Base-by-base conservation (phyloP, 2,888 invertebrate species). In the Callyntrura guangdongensis region DNA sequence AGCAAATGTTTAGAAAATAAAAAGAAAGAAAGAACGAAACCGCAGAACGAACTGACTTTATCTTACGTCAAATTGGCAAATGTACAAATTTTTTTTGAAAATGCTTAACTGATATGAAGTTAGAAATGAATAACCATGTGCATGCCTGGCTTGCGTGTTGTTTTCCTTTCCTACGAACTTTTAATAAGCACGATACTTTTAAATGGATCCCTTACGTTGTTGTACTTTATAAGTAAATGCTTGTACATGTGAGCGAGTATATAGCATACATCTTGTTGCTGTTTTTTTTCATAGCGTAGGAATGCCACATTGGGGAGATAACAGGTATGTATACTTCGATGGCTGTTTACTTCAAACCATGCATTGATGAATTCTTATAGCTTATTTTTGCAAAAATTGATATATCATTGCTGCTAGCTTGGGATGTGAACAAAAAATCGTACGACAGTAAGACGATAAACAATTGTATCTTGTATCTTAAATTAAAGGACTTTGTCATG, bases 11-110 rank as follows among this genome's bases (percentile, higher is more conserved):
- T 36, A 4, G 36, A 36, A 36, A 36, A 36, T 36, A 6, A 36
- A 36, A 36, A 36, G 36, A 36, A 36, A 6, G 3, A 2, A 4
- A 36, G 36, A 36, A 36, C 2, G 36, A 36, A 36, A 36, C 36
- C 2, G 79, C 79, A 25, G 53, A 36, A 59, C 67, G 36, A 56
- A 17, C 8, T 69, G 53, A 17, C 69, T 84, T 36, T 72, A 79
- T 79, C 79, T 14, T 27, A 25, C 64, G n/a, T 27, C 49, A 84
- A 69, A 11, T 84, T 84, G 84, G 84, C 69, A 84, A 72, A 17
- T 25, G 69, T n/a, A 69, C 84, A 84, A 84, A 17, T 17, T 36
- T 69, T 56, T 45, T 53, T 84, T 17, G 25, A 69, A n/a, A 67
- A 53, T 20, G 56, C 27, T 79, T 8, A 59, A 36, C 56, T 56